Evolutionary conservation across 2,797 vertebrate genomes (phyloP).

Genomic region (Sparidentex hasta): DNA sequence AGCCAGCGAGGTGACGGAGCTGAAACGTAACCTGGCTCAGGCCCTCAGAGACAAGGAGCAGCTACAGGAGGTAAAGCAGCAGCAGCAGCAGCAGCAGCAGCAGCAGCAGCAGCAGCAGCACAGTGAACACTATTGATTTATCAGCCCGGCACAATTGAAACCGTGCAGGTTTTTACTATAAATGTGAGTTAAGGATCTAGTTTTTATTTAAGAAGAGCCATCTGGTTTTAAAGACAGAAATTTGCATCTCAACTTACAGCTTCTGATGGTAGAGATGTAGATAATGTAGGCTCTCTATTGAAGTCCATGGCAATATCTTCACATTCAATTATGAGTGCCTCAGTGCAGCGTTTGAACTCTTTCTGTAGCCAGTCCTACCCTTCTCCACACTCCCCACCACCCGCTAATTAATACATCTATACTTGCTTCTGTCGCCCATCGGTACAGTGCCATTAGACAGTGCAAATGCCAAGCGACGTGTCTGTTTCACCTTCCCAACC

Average conservation of each 20-base stretch:
- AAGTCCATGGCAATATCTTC: conserved; percentile 28
- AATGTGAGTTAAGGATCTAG: background rate
- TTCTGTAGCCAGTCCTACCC: conserved; percentile 11
- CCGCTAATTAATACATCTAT: conserved; percentile 79
- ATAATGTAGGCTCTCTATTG: conserved; percentile 7
- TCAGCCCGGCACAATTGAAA: background rate
- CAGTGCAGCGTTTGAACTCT: conserved; percentile 35
- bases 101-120: background rate
- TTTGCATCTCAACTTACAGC: background rate
- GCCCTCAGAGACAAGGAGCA: conserved; percentile 89
- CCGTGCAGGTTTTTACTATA: background rate
- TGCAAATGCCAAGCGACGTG: conserved; percentile 84
- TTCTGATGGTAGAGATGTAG: background rate
- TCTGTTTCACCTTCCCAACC: conserved; percentile 83
- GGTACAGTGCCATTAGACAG: conserved; percentile 78
- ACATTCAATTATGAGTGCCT: conserved; percentile 37
- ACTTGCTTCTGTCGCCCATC: conserved; percentile 48
- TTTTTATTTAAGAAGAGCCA: background rate
- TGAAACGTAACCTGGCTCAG: conserved; percentile 88
- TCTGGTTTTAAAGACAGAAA: background rate
- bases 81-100: background rate
- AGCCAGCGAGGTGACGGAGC: conserved; percentile 89
- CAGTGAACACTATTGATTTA: background rate
- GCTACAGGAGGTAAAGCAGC: conserved; percentile 80
- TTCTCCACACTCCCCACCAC: conserved; percentile 31